These are phyloP conservation scores for Micropterix aruncella DNA, from an alignment of 2,888 invertebrate species.

Conservation along the genomic window DNA sequence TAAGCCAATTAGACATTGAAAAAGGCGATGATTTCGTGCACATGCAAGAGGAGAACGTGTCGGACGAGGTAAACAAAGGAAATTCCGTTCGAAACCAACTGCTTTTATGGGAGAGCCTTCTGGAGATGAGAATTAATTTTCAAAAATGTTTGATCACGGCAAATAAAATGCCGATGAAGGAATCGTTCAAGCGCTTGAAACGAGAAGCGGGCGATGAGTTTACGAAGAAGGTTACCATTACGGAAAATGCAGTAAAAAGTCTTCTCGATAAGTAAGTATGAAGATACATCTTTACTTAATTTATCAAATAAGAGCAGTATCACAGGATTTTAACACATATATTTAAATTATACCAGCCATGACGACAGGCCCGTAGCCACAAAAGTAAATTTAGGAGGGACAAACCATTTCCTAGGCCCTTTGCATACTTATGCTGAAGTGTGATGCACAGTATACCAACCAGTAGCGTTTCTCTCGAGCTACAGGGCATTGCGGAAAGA, in stretches of 20 bases:
- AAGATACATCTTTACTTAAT: no score
- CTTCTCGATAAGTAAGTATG: background rate
- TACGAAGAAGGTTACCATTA: constrained; percentile 9
- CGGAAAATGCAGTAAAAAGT: background rate
- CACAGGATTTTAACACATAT: no score
- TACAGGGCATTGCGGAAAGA: no score
- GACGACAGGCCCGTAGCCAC: no score
- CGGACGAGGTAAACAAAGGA: constrained; percentile 49
- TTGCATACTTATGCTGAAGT: no score
- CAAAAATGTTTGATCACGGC: constrained; percentile 65
- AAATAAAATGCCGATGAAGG: constrained; percentile 65
- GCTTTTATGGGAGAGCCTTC: constrained; percentile 67
- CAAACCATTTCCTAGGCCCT: no score
- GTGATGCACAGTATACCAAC: no score
- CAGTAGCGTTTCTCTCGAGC: no score
- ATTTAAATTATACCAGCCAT: no score
- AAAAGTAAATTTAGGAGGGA: no score
- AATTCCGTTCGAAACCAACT: constrained; percentile 55
- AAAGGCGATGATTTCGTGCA: constrained; percentile 40
- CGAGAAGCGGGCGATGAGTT: constrained; percentile 32
- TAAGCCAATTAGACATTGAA: constrained; percentile 31
- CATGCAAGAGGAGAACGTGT: constrained; percentile 37
- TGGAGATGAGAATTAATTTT: constrained; percentile 77
- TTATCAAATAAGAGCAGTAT: no score
- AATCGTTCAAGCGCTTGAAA: constrained; percentile 32